Base-by-base conservation (phyloP, 2,888 invertebrate species). In the Thalpophila matura region DNA sequence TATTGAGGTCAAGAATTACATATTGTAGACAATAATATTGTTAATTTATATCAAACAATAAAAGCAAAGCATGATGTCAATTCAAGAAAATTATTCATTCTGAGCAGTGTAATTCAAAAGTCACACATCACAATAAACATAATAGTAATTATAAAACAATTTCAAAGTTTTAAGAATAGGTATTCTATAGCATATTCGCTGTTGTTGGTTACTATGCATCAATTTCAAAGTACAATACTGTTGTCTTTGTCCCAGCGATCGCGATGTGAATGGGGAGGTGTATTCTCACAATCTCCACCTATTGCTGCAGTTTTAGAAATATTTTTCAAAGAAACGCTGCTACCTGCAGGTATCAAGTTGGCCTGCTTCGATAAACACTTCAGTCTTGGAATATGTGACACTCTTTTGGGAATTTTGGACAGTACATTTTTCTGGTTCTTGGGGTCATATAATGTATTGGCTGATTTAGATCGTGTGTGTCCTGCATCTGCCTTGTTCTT, bases 241-340 rank as follows among this genome's bases (percentile, higher is more conserved):
- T 70, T 91, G 38, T 95, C 95, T 84, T 94, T 92, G 59, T 95
- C 95, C 95, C 95, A 95, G 75, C 86, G 85, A 58, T 95, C 95
- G 22, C 95, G 90, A 55, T 95, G 92, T 45, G 94, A 91, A 61
- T 94, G 91, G 4, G 95, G 95, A 38, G 95, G 95, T 24, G 95
- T 95, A 62, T 95, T 95, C 75, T 95, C 95, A 86, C 93, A 94
- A 71, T 94, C 94, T 12, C 93, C 93, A 74, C 85, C 84, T 29
- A 92, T 79, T 3, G 74, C 84, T 54, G 87, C 77, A 57, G 83
- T 77, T 79, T 91, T 92, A 22, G 90, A 84, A 27, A 91, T 84
- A 73, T 84, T 91, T 71, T 91, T 93, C 66, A 95, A 80, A 37
- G 94, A 94, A 47, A 92, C 76, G 67, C 86, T 92, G 59, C 91